Conservation (phyloP, 37 sponge, comb jelly and placozoan species). For the Halichondria panicea region DNA sequence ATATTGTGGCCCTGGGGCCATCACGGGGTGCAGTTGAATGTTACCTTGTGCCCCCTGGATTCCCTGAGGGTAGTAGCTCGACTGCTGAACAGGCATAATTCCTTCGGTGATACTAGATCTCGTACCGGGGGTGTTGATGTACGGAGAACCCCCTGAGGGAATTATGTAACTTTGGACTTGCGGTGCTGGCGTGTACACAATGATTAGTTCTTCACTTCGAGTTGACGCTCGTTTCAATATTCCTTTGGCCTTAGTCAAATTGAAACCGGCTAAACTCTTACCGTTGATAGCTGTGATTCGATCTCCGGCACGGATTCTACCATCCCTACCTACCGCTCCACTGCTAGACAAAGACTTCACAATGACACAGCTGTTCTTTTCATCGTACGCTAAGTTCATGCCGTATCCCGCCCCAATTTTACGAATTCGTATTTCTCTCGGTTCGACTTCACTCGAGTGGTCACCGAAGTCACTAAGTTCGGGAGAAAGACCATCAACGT, state of each 20-base stretch:
- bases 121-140: background rate
- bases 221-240: constrained; percentile 43
- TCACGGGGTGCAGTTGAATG: background rate
- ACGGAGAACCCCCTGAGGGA: background rate
- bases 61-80: background rate
- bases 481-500: constrained; percentile 41
- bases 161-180: background rate
- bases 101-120: background rate
- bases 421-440: constrained; percentile 36
- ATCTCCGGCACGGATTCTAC: constrained; percentile 80
- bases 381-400: constrained; percentile 41
- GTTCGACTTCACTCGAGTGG: constrained; percentile 47
- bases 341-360: constrained; percentile 64
- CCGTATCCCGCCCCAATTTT: constrained; percentile 19
- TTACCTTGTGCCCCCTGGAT: background rate
- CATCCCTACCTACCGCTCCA: constrained; percentile 66
- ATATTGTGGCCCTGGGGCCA: background rate
- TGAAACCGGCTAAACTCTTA: constrained; percentile 48
- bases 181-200: constrained; percentile 27
- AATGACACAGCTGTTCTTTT: constrained; percentile 29
- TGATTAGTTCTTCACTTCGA: constrained; percentile 10
- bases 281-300: constrained; percentile 77
- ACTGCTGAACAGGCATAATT: too few species aligned
- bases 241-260: constrained; percentile 42
- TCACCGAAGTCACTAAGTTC: constrained; percentile 58